Percentiles rank a stretch among this genome's conserved stretches.
Evolutionary conservation across 23 tunicate species (phyloP).

Genomic region (Ciona savignyi): DNA sequence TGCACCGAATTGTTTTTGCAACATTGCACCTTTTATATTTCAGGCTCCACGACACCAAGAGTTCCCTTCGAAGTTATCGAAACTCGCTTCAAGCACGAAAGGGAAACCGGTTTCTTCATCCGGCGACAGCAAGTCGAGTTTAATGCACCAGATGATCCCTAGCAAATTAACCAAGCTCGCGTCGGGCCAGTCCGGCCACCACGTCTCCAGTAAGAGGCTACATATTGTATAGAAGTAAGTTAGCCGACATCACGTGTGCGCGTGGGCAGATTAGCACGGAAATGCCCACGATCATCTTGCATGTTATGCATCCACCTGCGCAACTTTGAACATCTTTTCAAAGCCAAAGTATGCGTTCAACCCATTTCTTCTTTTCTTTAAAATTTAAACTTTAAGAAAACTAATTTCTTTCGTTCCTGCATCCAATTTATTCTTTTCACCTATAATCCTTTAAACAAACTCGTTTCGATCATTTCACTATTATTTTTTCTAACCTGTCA

Average conservation of each 20-base stretch:
- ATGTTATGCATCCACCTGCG: neutral
- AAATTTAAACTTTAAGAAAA: no score
- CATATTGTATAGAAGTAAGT: conserved; percentile 37
- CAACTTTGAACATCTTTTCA: neutral
- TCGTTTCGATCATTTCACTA: no score
- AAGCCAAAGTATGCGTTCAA: neutral
- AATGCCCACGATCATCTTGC: neutral
- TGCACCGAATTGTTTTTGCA: neutral
- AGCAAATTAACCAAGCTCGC: conserved; percentile 39
- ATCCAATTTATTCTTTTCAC: no score
- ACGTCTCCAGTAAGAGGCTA: conserved; percentile 43
- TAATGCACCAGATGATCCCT: conserved; percentile 37
- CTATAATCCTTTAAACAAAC: no score
- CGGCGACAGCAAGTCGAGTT: neutral
- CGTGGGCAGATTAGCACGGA: neutral
- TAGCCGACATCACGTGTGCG: neutral
- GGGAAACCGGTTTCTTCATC: conserved; percentile 5
- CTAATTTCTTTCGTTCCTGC: no score
- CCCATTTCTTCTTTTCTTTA: no score
- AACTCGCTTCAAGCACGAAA: conserved; percentile 10
- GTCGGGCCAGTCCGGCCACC: conserved; percentile 16
- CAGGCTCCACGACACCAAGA: conserved; percentile 27
- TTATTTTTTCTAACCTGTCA: neutral
- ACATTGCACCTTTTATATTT: no score
- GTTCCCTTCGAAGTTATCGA: conserved; percentile 43